Evolutionary conservation across 1,140 invertebrate species (phyloP), one percentile per base, ranked within the genome.

Genomic region (Drosophila lacteicornis): DNA sequence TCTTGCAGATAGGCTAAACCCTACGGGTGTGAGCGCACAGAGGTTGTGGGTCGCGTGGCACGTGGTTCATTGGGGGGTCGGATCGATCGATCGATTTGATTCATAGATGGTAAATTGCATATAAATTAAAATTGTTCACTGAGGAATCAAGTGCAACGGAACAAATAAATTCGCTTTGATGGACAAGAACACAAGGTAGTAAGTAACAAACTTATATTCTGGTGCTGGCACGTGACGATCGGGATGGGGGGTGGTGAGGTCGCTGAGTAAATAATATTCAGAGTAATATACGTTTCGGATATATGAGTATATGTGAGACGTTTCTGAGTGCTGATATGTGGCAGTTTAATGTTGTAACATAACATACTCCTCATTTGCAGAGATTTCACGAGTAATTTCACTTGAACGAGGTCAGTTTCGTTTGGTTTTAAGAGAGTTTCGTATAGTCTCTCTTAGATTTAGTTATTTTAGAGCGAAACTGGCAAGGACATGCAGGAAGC

Each of bases 1-100:
- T 93, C 92, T 80, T 92, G 91, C 51, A 92, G 80, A 80, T 93
- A 93, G 30, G 70, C 75, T 74, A 78, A 66, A 56, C 87, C 73
- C 92, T 92, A 75, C 4, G 42, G 46, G 60, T 49, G 70, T 25
- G 36, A 33, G 19, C 53, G 19, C 53, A 42, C 53, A 47, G 25
- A 63, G 62, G 38, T 69, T 65, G 62, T 45, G 49, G 62, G 46
- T 55, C 51, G 51, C 51, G 51, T 50, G 51, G 57, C 25, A 50
- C 47, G 47, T 62, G 38, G 69, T 62, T 74, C 53, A 69, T 74
- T 82, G 70, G 45, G 53, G 30, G 46, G 30, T 53, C 40, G 38
- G 27, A 30, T 76, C 51, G 46, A 60, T 46, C 47, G 27, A 30
- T 76, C 51, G 46, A 60, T 46, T 53, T 47, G 47, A 76, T 76